phyloP scores from a whole-genome alignment of 2,888 invertebrate species.

The Eumacrocentrus americanus region DNA sequence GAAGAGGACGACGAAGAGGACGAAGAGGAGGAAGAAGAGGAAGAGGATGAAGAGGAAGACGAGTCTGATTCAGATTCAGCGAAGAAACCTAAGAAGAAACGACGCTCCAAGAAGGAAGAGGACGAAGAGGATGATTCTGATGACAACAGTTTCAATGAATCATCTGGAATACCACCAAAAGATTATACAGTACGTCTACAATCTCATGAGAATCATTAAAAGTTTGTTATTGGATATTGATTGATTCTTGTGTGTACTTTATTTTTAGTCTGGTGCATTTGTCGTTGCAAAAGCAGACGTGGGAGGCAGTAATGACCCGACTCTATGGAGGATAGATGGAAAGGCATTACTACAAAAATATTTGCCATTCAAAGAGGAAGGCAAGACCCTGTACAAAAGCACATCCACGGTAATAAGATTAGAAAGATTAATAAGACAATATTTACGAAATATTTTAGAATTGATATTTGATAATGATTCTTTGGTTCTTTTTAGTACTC shows the following conservation, averaged over 20 bases:
- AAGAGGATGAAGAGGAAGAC: constrained; percentile 57
- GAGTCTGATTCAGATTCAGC: constrained; percentile 55
- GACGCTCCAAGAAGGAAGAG: constrained; percentile 53
- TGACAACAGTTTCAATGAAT: constrained; percentile 54
- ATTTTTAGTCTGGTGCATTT: constrained; percentile 65
- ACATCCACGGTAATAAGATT: constrained; percentile 65
- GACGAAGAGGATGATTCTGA: constrained; percentile 58
- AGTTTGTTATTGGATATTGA: too few relatives aligned
- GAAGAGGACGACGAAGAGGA: constrained; percentile 54
- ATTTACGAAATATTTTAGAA: too few relatives aligned
- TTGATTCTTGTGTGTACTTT: background rate
- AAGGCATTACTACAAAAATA: constrained; percentile 68
- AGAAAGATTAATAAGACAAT: too few relatives aligned
- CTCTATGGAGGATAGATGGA: constrained; percentile 69
- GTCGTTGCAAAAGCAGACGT: constrained; percentile 66
- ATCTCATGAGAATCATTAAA: background rate
- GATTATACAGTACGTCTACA: constrained; percentile 54
- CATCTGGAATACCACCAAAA: constrained; percentile 55
- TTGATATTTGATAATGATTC: background rate
- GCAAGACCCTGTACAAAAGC: constrained; percentile 64
- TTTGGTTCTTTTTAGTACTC: constrained; percentile 57
- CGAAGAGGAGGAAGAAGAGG: constrained; percentile 53
- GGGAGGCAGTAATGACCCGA: constrained; percentile 62
- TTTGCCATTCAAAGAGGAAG: constrained; percentile 64
- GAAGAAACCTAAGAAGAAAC: constrained; percentile 51